phyloP scores from a whole-genome alignment of 2,888 invertebrate genomes.

The Machimus rusticus region DNA sequence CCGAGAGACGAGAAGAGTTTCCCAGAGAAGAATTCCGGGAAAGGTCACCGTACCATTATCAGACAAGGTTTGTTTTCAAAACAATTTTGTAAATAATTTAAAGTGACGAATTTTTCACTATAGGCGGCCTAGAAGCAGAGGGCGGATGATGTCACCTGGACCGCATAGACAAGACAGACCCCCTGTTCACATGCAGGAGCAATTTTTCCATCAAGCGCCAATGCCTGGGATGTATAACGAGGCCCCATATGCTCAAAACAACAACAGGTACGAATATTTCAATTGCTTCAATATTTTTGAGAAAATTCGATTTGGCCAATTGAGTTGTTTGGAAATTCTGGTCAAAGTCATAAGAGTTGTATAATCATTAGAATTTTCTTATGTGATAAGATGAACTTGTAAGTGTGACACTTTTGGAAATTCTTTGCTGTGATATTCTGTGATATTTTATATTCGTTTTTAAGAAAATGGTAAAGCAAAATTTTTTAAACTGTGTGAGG shows the following conservation, averaged over 20 bases:
- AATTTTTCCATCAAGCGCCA: conserved; percentile 42
- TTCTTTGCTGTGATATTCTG: conserved; percentile 12
- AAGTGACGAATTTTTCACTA: neutral
- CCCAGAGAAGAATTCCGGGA: conserved; percentile 47
- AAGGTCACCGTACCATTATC: conserved; percentile 45
- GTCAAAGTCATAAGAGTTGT: neutral
- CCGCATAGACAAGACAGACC: conserved; percentile 36
- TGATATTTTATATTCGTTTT: neutral
- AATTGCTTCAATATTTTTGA: conserved; percentile 45
- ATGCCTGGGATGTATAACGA: conserved; percentile 42
- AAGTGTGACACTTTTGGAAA: neutral
- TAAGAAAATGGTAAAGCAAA: neutral
- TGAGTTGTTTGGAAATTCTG: neutral
- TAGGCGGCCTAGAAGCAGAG: conserved; percentile 45
- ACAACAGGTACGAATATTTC: conserved; percentile 49
- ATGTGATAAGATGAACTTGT: conserved; percentile 1
- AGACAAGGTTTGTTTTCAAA: conserved; percentile 27
- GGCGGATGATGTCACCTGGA: conserved; percentile 43
- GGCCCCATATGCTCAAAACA: conserved; percentile 29
- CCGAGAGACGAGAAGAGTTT: conserved; percentile 46
- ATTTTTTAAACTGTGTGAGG: neutral
- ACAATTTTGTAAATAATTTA: neutral
- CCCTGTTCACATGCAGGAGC: conserved; percentile 20
- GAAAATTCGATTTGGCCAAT: conserved; percentile 1
- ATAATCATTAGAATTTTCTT: neutral